Evolutionary conservation across 2,113 vertebrate genomes (phyloP), one percentile per base, ranked within the genome.

Genomic region (Loxodonta africana): DNA sequence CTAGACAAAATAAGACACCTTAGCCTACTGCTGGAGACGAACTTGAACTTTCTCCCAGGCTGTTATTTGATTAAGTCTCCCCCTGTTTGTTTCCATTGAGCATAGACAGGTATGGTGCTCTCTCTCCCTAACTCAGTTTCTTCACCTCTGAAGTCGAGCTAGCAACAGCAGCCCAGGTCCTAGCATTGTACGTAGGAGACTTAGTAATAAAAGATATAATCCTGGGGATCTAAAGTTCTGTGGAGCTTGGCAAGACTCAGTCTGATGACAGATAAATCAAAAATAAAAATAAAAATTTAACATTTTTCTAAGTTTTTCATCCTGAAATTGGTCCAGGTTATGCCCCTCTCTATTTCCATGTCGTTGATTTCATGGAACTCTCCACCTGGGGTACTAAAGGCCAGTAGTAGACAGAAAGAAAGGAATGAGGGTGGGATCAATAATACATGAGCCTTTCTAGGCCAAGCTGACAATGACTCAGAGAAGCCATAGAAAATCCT

Each of bases 1-100:
- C 71, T 76, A 82, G 48, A 87, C 83, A 80, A 94, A 95, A 80
- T 69, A 95, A 90, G 85, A 74, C 46, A 78, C 46, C 14, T 73
- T 41, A 30, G 46, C 62, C 28, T 3, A 4, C 62, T 41, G 78
- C 74, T 73, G 51, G 81, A 91, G 80, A 53, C 30, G 51, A 53
- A 83, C n/a, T 37, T 67, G 46, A 87, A 33, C 21, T 83, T 94
- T 37, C 14, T 74, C 77, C 9, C 15, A 86, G 25, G 71, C 65
- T 57, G 26, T 69, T 82, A 28, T 83, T 71, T 53, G 73, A 1
- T 46, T 0, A 7, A 48, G 12, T 62, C 60, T 90, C 65, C 94
- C 63, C 12, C 46, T 86, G 0, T 74, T 53, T 28, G n/a, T 67
- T 25, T 33, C 65, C 3, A 0, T 0, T 10, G 65, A 85, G 30